Conservation (phyloP, 1,140 invertebrate species). For the Ganaspis sp. region DNA sequence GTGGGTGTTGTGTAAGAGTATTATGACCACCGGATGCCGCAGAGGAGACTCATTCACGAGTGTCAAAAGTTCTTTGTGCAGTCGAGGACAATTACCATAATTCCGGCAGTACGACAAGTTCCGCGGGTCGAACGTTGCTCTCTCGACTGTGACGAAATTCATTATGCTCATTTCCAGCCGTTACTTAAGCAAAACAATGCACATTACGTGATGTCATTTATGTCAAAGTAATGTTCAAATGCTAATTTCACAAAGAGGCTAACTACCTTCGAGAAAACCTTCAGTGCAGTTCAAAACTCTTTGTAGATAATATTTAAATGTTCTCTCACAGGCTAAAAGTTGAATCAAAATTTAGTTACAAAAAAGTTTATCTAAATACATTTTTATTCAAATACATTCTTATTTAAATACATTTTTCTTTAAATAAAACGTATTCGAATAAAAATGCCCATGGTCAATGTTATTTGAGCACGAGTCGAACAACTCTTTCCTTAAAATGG, state of each 20-base stretch:
- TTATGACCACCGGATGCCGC: constrained; percentile 9
- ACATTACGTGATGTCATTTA: neutral
- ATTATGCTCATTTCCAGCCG: neutral
- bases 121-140: constrained; percentile 1
- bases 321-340: too few species aligned
- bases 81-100: constrained; percentile 12
- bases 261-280: too few species aligned
- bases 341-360: too few species aligned
- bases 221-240: neutral
- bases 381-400: too few species aligned
- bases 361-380: too few species aligned
- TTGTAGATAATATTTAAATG: too few species aligned
- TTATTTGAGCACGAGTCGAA: neutral
- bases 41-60: constrained; percentile 12
- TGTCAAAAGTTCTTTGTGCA: constrained; percentile 15
- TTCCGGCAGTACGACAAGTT: constrained; percentile 5
- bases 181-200: constrained; percentile 2
- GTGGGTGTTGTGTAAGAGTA: constrained; percentile 3
- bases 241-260: neutral
- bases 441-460: too few species aligned
- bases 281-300: too few species aligned
- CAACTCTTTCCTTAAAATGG: neutral
- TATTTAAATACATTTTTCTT: too few species aligned
- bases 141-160: constrained; percentile 4
- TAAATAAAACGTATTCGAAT: too few species aligned